These are phyloP conservation scores for Anadara kagoshimensis DNA, from an alignment of 1,140 invertebrate genomes.

Conservation along the genomic window DNA sequence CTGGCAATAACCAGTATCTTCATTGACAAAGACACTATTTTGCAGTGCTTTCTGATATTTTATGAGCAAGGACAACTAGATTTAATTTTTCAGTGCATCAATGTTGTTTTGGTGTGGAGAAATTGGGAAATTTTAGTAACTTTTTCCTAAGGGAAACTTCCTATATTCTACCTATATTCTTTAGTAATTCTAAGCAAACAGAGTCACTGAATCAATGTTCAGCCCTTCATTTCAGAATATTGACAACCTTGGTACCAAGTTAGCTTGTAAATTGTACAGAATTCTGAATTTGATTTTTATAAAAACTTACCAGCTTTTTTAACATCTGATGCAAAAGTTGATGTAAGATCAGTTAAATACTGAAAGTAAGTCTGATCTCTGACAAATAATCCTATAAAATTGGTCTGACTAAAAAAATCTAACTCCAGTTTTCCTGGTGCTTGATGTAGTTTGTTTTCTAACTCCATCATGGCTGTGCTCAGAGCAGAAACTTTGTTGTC, in stretches of 20 bases:
- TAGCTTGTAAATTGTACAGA: background rate
- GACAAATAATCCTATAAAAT: slow-evolving; percentile 62
- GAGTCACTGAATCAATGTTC: too few species aligned
- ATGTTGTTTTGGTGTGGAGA: too few species aligned
- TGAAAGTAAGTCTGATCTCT: slow-evolving; percentile 44
- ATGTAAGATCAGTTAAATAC: slow-evolving; percentile 51
- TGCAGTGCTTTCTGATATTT: too few species aligned
- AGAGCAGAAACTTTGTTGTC: slow-evolving; percentile 44
- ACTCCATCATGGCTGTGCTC: slow-evolving; percentile 39
- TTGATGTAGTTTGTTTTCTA: slow-evolving; percentile 46
- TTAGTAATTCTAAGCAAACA: too few species aligned
- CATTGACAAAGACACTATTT: too few species aligned
- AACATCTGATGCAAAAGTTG: slow-evolving; percentile 45
- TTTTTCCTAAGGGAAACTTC: too few species aligned
- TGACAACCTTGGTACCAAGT: background rate
- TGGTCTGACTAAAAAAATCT: slow-evolving; percentile 53
- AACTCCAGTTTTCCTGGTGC: slow-evolving; percentile 51
- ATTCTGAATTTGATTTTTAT: background rate
- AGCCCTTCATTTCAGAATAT: background rate
- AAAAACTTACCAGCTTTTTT: slow-evolving; percentile 48
- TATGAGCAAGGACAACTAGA: too few species aligned
- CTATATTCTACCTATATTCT: too few species aligned
- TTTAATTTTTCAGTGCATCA: too few species aligned
- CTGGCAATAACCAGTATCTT: too few species aligned
- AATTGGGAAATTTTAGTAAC: too few species aligned